phyloP scores from a whole-genome alignment of 37 sponge, comb jelly and placozoan genomes.

The Hormiphora californensis region DNA sequence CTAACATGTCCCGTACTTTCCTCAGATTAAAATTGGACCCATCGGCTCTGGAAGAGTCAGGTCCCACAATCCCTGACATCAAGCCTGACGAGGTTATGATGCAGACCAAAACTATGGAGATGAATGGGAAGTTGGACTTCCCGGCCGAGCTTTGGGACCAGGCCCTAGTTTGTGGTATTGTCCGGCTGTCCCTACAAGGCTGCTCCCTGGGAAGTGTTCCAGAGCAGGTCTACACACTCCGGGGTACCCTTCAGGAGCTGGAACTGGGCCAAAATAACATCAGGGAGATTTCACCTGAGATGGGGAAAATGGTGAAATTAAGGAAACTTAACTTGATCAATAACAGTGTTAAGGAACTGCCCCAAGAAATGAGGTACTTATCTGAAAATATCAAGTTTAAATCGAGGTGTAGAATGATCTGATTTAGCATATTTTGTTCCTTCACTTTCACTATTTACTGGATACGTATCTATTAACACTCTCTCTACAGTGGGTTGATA shows the following conservation, averaged over 20 bases:
- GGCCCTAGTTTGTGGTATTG: constrained; percentile 30
- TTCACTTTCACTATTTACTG: no score
- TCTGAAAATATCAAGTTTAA: no score
- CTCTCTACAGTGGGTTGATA: neutral
- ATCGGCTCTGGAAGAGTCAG: neutral
- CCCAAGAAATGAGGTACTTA: constrained; percentile 3
- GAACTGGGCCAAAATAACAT: neutral
- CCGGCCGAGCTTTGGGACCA: constrained; percentile 25
- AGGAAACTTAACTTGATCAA: constrained; percentile 17
- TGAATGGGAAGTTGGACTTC: neutral
- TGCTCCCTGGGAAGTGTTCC: neutral
- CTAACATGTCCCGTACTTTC: neutral
- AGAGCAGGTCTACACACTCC: neutral
- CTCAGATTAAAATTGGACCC: constrained; percentile 22
- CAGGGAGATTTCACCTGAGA: neutral
- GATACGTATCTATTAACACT: no score
- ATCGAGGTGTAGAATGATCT: no score
- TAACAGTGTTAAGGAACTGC: constrained; percentile 39
- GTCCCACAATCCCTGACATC: constrained; percentile 50
- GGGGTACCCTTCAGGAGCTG: constrained; percentile 10
- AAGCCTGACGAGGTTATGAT: constrained; percentile 39
- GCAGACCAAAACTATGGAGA: constrained; percentile 27
- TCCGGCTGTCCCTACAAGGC: neutral
- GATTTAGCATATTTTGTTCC: no score
- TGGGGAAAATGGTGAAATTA: neutral